phyloP scores from a whole-genome alignment of 2,797 vertebrate species.

The Gila robusta region DNA sequence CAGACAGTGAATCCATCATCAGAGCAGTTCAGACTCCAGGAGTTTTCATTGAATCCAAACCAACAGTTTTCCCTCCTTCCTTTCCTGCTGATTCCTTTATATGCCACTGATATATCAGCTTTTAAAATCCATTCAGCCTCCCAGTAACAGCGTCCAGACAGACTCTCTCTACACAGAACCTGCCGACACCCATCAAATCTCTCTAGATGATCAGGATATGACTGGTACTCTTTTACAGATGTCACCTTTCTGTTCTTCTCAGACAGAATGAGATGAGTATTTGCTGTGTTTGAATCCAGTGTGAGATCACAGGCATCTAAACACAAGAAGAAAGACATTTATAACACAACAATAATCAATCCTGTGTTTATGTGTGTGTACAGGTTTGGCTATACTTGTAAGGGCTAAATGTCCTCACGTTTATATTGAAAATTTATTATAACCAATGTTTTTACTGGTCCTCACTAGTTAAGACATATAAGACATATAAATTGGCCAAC shows the following conservation, averaged over 20 bases:
- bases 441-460: not conserved
- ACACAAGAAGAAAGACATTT: not conserved
- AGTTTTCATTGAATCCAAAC: not conserved
- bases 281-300: not conserved
- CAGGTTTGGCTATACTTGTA: not conserved
- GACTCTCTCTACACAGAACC: not conserved
- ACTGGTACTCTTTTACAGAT: not conserved
- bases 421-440: not conserved
- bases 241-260: not conserved
- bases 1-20: not conserved
- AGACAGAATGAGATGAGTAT: not conserved
- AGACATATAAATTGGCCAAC: not conserved
- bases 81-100: slow-evolving; percentile 13
- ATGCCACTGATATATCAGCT: not conserved
- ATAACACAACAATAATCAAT: not conserved
- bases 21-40: slow-evolving; percentile 14
- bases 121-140: not conserved
- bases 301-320: not conserved
- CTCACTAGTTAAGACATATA: not conserved
- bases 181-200: not conserved
- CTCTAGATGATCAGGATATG: not conserved
- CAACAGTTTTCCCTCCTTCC: not conserved
- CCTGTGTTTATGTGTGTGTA: not conserved
- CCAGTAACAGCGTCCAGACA: slow-evolving; percentile 15
- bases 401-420: not conserved